These are phyloP conservation scores for Sarcoramphus papa DNA, from an alignment of 2,797 vertebrate genomes.

Conservation along the genomic window DNA sequence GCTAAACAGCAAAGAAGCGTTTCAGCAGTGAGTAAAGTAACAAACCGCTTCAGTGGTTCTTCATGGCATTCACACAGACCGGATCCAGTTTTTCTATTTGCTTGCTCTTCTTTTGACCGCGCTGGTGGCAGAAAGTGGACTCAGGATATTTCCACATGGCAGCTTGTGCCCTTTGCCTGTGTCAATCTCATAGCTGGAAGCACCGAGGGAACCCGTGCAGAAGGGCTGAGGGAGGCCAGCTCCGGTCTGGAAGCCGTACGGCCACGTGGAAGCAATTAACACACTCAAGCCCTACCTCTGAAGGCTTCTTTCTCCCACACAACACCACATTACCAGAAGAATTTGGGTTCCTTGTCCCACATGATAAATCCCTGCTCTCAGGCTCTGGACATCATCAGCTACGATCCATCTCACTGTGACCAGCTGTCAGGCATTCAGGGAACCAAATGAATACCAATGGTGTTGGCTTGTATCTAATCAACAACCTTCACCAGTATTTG, in stretches of 20 bases:
- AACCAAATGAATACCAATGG: background rate
- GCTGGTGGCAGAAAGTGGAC: rapidly evolving
- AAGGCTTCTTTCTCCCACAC: background rate
- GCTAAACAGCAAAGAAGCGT: background rate
- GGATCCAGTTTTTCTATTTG: background rate
- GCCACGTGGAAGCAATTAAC: too few species aligned
- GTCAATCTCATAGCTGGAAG: background rate
- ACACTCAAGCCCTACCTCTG: background rate
- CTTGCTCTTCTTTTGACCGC: background rate
- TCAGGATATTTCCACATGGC: background rate
- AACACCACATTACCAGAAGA: background rate
- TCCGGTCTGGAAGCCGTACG: rapidly evolving
- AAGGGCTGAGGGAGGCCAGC: too few species aligned
- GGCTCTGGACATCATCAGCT: background rate
- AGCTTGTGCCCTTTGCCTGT: background rate
- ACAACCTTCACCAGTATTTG: background rate
- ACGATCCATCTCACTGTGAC: background rate
- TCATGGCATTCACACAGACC: background rate
- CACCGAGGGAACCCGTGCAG: rapidly evolving
- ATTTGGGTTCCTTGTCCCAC: background rate
- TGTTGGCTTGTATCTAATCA: background rate
- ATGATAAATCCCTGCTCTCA: background rate
- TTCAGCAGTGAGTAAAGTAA: background rate
- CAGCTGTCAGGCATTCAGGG: background rate
- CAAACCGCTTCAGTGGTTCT: background rate